phyloP scores from a whole-genome alignment of 1,140 invertebrate species.

The Neodiprion pinetum region DNA sequence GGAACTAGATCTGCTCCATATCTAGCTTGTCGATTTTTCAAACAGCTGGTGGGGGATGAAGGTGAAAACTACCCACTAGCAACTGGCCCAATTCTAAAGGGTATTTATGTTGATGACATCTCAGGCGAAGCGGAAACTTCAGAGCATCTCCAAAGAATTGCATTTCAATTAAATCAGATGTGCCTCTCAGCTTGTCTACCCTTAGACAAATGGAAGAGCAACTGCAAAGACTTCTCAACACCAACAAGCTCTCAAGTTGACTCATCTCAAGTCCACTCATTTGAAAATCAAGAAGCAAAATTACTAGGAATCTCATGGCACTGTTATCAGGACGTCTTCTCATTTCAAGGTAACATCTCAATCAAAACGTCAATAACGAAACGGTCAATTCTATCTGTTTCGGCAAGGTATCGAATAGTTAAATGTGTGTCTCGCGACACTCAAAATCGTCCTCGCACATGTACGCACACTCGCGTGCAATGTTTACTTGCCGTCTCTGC shows the following conservation, averaged over 20 bases:
- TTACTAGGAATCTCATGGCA: not conserved
- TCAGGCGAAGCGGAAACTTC: constrained; percentile 20
- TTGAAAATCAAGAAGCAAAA: not conserved
- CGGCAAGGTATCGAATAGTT: too few species aligned
- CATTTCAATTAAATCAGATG: constrained; percentile 19
- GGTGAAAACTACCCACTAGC: constrained; percentile 18
- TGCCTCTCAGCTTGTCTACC: constrained; percentile 24
- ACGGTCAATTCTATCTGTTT: constrained; percentile 18
- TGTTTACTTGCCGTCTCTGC: too few species aligned
- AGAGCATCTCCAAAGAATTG: constrained; percentile 15
- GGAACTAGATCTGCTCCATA: constrained; percentile 44
- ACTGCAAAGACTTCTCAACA: not conserved
- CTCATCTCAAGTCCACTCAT: not conserved
- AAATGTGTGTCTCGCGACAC: too few species aligned
- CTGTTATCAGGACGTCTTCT: not conserved
- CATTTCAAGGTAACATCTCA: constrained; percentile 16
- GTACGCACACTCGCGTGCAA: too few species aligned
- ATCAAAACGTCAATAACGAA: constrained; percentile 16
- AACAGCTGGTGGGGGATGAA: constrained; percentile 29
- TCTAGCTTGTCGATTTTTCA: constrained; percentile 34
- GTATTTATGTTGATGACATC: constrained; percentile 40
- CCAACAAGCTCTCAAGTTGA: not conserved
- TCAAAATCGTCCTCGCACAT: too few species aligned
- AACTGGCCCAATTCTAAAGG: not conserved
- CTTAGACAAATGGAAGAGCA: constrained; percentile 32